Conservation (phyloP, 2,113 vertebrate genomes). For the Mesoclemmys tuberculata region DNA sequence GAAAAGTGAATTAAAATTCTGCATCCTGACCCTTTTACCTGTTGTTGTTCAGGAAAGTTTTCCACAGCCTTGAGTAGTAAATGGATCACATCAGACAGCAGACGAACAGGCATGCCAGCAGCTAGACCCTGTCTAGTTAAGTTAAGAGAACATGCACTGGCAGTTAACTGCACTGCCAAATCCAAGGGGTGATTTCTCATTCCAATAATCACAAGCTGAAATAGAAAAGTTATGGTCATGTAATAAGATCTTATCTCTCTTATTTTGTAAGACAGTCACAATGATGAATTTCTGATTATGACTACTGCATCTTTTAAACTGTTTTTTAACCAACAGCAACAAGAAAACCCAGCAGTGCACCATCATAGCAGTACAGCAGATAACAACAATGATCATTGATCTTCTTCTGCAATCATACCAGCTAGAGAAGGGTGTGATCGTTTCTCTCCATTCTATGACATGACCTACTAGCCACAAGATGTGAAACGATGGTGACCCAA, state of each 20-base stretch:
- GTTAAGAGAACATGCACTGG: constrained; percentile 91
- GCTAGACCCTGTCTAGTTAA: constrained; percentile 90
- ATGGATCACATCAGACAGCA: constrained; percentile 86
- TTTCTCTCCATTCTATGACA: not conserved
- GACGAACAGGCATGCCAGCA: constrained; percentile 86
- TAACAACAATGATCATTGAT: not conserved
- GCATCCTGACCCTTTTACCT: constrained; percentile 59
- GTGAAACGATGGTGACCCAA: not conserved
- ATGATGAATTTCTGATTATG: not conserved
- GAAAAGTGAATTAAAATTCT: not conserved
- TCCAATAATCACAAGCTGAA: constrained; percentile 87
- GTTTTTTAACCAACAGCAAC: not conserved
- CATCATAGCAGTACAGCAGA: not conserved
- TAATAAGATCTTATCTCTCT: not conserved
- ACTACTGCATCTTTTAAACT: not conserved
- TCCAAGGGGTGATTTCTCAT: constrained; percentile 91
- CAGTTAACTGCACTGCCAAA: constrained; percentile 90
- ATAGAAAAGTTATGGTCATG: constrained; percentile 26
- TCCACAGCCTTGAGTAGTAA: constrained; percentile 90
- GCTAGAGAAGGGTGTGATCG: not conserved
- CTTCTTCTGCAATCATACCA: not conserved
- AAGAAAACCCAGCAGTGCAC: not conserved
- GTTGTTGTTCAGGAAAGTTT: constrained; percentile 91
- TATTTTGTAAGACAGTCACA: not conserved
- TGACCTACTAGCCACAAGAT: not conserved